phyloP scores from a whole-genome alignment of 2,113 vertebrate species.

The Chrysochloris asiatica region DNA sequence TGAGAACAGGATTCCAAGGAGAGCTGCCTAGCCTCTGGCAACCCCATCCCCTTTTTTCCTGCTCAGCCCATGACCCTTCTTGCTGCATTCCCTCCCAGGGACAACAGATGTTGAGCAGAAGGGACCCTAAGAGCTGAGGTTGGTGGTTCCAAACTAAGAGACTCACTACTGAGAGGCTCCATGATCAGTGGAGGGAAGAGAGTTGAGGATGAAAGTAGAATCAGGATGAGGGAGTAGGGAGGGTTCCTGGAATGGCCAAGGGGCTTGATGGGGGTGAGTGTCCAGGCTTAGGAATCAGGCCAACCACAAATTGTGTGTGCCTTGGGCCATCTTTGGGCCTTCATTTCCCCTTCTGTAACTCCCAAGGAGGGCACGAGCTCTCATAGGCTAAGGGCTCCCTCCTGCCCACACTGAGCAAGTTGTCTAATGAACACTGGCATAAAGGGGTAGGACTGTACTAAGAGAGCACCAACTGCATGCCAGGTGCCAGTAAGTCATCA shows the following conservation, averaged over 20 bases:
- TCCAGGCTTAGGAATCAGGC: neutral
- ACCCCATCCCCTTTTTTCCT: neutral
- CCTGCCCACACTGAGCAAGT: neutral
- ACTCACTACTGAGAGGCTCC: neutral
- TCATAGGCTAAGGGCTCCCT: neutral
- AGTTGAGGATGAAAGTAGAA: neutral
- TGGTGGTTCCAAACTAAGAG: neutral
- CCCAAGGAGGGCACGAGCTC: neutral
- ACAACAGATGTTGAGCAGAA: neutral
- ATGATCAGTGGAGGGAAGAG: neutral
- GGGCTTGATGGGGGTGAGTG: neutral
- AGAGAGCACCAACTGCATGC: no score
- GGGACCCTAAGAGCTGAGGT: neutral
- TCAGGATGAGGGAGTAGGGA: accelerated
- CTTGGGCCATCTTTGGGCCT: neutral
- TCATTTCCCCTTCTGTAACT: neutral
- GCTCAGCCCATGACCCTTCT: neutral
- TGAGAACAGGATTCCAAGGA: neutral
- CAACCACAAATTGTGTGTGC: neutral
- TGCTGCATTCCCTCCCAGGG: neutral
- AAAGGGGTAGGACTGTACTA: no score
- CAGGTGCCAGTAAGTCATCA: neutral
- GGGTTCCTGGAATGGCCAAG: neutral
- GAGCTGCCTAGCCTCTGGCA: accelerated
- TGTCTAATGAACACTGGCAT: no score